phyloP scores from a whole-genome alignment of 2,113 vertebrate genomes.

The Gymnorhina tibicen region DNA sequence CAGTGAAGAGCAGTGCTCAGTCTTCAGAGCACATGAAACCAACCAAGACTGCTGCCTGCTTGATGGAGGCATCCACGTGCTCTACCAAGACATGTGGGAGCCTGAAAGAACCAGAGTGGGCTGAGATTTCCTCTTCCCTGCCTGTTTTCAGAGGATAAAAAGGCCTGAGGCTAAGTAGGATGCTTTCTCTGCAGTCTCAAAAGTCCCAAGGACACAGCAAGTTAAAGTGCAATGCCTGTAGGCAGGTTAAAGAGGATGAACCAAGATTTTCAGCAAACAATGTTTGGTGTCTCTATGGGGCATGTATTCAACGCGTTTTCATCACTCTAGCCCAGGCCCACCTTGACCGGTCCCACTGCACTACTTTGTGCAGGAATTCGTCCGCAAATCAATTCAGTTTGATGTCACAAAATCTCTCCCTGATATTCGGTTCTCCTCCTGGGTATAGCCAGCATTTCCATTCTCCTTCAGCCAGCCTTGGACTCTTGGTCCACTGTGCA shows the following conservation, averaged over 20 bases:
- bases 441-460: neutral
- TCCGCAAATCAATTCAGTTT: neutral
- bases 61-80: neutral
- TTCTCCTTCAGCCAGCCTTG: neutral
- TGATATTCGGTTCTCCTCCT: neutral
- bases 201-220: neutral
- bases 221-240: neutral
- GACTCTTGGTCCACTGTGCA: neutral
- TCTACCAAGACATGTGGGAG: fast-evolving
- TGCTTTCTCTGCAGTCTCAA: neutral
- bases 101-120: neutral
- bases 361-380: neutral
- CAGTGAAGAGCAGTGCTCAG: neutral
- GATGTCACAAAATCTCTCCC: neutral
- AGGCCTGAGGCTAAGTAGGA: neutral
- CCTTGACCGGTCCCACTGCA: neutral
- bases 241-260: neutral
- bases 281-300: fast-evolving
- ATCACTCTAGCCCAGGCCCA: neutral
- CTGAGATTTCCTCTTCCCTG: neutral
- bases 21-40: neutral
- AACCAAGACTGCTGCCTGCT: neutral
- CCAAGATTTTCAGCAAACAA: neutral
- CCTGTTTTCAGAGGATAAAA: neutral
- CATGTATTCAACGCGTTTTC: fast-evolving